Conservation (phyloP, 1,140 invertebrate genomes). For the Drosophila melanogaster region DNA sequence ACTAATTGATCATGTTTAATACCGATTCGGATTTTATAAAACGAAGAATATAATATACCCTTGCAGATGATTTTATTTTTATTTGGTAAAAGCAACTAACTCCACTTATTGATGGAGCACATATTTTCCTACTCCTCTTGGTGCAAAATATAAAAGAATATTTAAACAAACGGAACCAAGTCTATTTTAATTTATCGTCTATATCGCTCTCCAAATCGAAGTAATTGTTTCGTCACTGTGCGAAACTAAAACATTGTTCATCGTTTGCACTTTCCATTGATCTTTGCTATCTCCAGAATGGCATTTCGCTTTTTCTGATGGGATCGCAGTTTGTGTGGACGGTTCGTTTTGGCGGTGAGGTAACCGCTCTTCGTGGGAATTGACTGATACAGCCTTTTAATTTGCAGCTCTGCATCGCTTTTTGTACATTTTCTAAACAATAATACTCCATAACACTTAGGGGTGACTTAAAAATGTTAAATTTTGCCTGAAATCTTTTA, state of each 20-base stretch:
- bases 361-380: slow-evolving; percentile 19
- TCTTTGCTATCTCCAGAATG: slow-evolving; percentile 23
- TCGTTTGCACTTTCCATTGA: slow-evolving; percentile 28
- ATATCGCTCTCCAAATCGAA: neutral
- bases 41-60: slow-evolving; percentile 10
- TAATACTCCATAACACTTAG: slow-evolving; percentile 20
- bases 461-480: slow-evolving; percentile 7
- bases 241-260: slow-evolving; percentile 8
- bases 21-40: neutral
- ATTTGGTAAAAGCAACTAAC: neutral
- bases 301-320: slow-evolving; percentile 18
- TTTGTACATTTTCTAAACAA: slow-evolving; percentile 20
- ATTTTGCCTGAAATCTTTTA: slow-evolving; percentile 1
- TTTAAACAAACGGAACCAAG: slow-evolving; percentile 1
- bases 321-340: slow-evolving; percentile 10
- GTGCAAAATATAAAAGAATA: neutral
- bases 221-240: slow-evolving; percentile 8
- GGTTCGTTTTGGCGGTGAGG: slow-evolving; percentile 15
- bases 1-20: slow-evolving; percentile 15
- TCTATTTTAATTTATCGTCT: neutral
- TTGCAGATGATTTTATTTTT: slow-evolving; percentile 17
- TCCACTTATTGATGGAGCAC: too few relatives aligned
- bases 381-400: slow-evolving; percentile 23
- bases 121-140: neutral
- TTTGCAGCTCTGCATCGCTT: slow-evolving; percentile 43